phyloP scores from a whole-genome alignment of 2,113 vertebrate species.

The Oncorhynchus clarkii region DNA sequence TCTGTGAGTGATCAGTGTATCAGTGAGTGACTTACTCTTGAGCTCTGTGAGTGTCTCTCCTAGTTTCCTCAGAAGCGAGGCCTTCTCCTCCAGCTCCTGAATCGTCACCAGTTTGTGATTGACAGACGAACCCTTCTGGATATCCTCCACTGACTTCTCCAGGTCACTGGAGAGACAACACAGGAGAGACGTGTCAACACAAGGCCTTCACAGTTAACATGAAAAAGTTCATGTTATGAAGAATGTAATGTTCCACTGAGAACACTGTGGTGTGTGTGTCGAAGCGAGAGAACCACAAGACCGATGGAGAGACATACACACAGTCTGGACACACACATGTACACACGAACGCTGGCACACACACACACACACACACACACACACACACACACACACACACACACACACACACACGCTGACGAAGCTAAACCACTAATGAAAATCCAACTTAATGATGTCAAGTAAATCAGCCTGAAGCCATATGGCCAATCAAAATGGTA shows the following conservation, averaged over 20 bases:
- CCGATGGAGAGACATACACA: constrained; percentile 1
- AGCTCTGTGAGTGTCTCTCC: constrained; percentile 94
- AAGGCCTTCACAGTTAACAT: background rate
- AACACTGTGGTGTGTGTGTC: background rate
- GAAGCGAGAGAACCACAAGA: constrained; percentile 1
- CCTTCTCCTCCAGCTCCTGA: constrained; percentile 96
- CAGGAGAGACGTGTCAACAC: constrained; percentile 5
- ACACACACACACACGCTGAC: constrained; percentile 1
- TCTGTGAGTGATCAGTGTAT: background rate
- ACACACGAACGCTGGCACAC: background rate
- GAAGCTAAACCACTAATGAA: constrained; percentile 19
- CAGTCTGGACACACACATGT: background rate
- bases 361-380: background rate
- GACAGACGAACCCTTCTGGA: constrained; percentile 89
- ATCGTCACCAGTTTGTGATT: constrained; percentile 86
- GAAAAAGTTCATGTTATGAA: background rate
- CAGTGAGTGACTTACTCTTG: constrained; percentile 82
- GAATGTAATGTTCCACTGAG: background rate
- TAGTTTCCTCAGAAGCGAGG: constrained; percentile 85
- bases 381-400: background rate
- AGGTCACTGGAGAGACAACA: constrained; percentile 80
- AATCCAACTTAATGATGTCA: constrained; percentile 29
- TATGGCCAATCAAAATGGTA: constrained; percentile 30
- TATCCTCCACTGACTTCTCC: constrained; percentile 94
- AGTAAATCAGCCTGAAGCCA: constrained; percentile 36